These are phyloP conservation scores for Hanleya hanleyi DNA, from an alignment of 2,888 invertebrate genomes.

Conservation along the genomic window DNA sequence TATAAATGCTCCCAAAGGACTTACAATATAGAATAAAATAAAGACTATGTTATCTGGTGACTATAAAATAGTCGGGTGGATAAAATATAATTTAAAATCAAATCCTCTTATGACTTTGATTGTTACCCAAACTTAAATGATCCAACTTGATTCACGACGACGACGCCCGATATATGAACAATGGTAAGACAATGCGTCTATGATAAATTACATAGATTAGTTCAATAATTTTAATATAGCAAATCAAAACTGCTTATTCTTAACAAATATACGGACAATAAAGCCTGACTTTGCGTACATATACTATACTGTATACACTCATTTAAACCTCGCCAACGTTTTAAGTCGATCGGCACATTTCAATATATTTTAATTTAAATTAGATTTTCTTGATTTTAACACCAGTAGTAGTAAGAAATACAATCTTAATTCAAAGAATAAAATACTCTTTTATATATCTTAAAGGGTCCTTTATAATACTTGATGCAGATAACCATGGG, in stretches of 20 bases:
- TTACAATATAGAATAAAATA: constrained; percentile 39
- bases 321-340: too few relatives aligned
- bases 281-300: neutral
- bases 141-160: neutral
- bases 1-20: constrained; percentile 19
- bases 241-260: neutral
- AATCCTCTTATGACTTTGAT: constrained; percentile 27
- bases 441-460: constrained; percentile 22
- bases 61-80: constrained; percentile 48
- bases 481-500: constrained; percentile 1
- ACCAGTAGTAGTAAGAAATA: constrained; percentile 8
- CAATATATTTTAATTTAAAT: constrained; percentile 6
- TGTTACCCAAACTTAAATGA: neutral
- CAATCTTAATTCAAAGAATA: constrained; percentile 21
- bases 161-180: neutral
- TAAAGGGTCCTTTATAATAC: constrained; percentile 14
- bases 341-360: too few relatives aligned
- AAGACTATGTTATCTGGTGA: constrained; percentile 26
- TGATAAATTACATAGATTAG: neutral
- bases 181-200: neutral
- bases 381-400: neutral
- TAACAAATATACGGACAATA: neutral
- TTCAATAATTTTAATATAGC: neutral
- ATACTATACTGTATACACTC: too few relatives aligned
- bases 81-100: constrained; percentile 51